Base-by-base conservation (phyloP, 1,140 invertebrate species). In the Pachyrhynchus sulphureomaculatus region DNA sequence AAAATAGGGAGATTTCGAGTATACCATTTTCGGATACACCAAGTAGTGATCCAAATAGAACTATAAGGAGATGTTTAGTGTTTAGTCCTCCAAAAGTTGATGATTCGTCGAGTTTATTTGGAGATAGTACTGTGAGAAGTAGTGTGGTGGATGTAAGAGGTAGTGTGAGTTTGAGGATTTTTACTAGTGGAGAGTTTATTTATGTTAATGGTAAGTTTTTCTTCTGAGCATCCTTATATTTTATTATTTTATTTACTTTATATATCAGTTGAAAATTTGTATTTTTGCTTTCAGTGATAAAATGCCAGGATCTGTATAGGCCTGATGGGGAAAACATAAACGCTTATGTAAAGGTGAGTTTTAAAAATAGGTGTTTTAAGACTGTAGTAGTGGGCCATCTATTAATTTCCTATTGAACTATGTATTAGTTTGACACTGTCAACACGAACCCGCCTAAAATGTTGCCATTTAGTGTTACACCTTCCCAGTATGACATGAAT, bases 331-430 rank as follows among this genome's bases (percentile, higher is more conserved):
- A 69, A 48, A 69, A 72, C 51, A 71, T 81, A 9, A 81, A 81
- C 67, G 78, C 80, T 24, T 81, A 81, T 65, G 77, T 81, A n/a
- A 81, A 81, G 69, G 74, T 76, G 64, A 67, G 72, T 66, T 26
- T 44, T 6, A 15, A 32, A 32, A 9, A 8, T 1, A 8, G 6
- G 6, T 41, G 6, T 41, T 8, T n/a, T n/a, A n/a, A n/a, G n/a
- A n/a, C n/a, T n/a, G n/a, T n/a, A n/a, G n/a, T n/a, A n/a, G n/a
- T n/a, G n/a, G n/a, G n/a, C n/a, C n/a, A n/a, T n/a, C n/a, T n/a
- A n/a, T n/a, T n/a, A n/a, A n/a, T n/a, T n/a, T n/a, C n/a, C n/a
- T n/a, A n/a, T n/a, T n/a, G n/a, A n/a, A n/a, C n/a, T n/a, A n/a
- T n/a, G n/a, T n/a, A n/a, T n/a, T n/a, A n/a, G n/a, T n/a, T n/a